Evolutionary conservation across 2,113 vertebrate species (phyloP).

Genomic region (Engraulis encrasicolus): DNA sequence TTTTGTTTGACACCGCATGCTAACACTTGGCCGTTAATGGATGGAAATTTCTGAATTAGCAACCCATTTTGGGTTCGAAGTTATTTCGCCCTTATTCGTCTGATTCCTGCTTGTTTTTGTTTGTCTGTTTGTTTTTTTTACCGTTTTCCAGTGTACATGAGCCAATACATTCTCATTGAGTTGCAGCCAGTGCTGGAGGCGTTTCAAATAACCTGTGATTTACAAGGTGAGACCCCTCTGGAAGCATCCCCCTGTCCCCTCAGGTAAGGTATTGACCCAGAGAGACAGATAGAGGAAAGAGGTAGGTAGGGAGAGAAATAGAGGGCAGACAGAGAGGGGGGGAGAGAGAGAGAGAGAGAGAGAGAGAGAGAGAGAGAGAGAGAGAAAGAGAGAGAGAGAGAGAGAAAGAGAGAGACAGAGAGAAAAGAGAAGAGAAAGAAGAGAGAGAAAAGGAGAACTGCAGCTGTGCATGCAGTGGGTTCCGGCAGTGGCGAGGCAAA

Average conservation of each 20-base stretch:
- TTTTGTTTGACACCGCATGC: slow-evolving; percentile 28
- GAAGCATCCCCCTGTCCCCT: background rate
- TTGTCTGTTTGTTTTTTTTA: background rate
- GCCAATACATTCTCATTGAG: background rate
- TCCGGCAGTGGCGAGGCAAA: background rate
- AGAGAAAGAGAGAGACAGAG: background rate
- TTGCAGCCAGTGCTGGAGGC: background rate
- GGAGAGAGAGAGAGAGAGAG: too few relatives aligned
- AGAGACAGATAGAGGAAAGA: too few relatives aligned
- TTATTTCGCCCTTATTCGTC: background rate
- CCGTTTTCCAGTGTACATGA: background rate
- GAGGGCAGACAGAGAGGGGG: too few relatives aligned
- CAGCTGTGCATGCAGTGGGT: background rate
- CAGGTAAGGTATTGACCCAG: background rate
- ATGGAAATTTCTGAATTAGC: slow-evolving; percentile 4
- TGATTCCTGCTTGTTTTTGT: too few relatives aligned
- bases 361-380: too few relatives aligned
- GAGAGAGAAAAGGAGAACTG: background rate
- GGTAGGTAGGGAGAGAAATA: too few relatives aligned
- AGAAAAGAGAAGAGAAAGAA: background rate
- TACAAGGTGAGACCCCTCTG: background rate
- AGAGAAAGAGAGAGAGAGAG: background rate
- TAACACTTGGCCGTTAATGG: background rate
- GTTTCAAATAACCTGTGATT: slow-evolving; percentile 1
- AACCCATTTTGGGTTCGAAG: background rate